Base-by-base conservation (phyloP, 2,888 invertebrate genomes). In the Plagiodera versicolora region DNA sequence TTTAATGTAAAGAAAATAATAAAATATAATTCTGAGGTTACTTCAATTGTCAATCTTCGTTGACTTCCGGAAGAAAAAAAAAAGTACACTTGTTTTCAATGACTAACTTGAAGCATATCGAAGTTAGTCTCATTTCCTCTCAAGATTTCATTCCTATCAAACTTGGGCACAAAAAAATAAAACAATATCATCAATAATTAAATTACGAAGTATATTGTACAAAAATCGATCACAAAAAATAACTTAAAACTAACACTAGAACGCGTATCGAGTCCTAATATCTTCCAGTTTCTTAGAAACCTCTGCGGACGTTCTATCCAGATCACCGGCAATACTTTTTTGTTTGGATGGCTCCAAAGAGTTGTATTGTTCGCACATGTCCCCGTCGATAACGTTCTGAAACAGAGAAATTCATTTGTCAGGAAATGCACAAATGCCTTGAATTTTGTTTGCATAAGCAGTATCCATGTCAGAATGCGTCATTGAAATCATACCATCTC, bases 281-380 rank as follows among this genome's bases (percentile, higher is more conserved):
- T 99, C 99, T 85, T 99, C 99, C 56, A 99, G 85, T 79, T 98
- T 98, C 81, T 99, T 99, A 6, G 97, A 96, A 8, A 98, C 97
- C 82, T 99, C 98, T 57, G 93, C 95, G 0, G 98, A 92, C 0
- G 94, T 95, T 74, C 96, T 87, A 78, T 98, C 98, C 74, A 99
- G 85, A 80, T 98, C 98, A 47, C 91, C 88, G 0, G 98, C 91
- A 62, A 99, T 97, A 66, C 91, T 91, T 75, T 95, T 96, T 79
- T 99, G 99, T 80, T 98, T 98, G 0, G 86, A 82, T 0, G 91
- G 87, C 72, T 99, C 99, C 75, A 99, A 86, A 0, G 97, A 95
- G 79, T 96, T 96, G 82, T 94, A 99, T 83, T 98, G 98, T 80
- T 99, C 99, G 80, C 99, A 99, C 50, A 99, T 84, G 81, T 99